phyloP scores from a whole-genome alignment of 1,140 invertebrate species.

The Euglossa dilemma region DNA sequence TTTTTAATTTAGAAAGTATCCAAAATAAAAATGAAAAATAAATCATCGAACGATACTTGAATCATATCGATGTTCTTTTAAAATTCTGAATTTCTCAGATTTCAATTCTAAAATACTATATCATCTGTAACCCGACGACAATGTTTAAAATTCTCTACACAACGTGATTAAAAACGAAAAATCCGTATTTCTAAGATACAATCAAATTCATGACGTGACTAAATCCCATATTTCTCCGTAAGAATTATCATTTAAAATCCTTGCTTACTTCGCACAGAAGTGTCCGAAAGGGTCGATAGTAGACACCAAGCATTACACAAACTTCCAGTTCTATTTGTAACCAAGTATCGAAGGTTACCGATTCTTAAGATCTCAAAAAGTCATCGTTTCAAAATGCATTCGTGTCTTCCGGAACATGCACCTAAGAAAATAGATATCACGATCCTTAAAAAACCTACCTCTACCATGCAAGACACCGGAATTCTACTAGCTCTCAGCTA shows the following conservation, averaged over 20 bases:
- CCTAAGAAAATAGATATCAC: constrained; percentile 17
- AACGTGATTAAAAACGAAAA: not conserved
- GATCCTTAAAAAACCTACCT: constrained; percentile 12
- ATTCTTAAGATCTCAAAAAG: not conserved
- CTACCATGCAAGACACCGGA: not conserved
- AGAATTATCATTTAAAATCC: not conserved
- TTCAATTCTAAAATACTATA: no score
- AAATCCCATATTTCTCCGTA: not conserved
- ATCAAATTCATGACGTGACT: not conserved
- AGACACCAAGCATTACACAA: no score
- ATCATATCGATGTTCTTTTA: no score
- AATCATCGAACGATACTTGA: no score
- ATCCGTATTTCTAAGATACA: not conserved
- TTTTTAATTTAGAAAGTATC: no score
- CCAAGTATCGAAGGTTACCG: not conserved
- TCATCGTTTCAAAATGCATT: not conserved
- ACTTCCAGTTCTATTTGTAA: not conserved
- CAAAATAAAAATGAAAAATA: no score
- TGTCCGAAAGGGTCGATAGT: not conserved
- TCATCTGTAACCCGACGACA: no score
- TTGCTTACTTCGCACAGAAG: not conserved
- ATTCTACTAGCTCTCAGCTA: not conserved
- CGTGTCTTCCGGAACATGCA: not conserved
- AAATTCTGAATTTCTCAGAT: no score
- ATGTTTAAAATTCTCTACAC: not conserved